Evolutionary conservation across 2,797 vertebrate species (phyloP).

Genomic region (Sibirionetta formosa): DNA sequence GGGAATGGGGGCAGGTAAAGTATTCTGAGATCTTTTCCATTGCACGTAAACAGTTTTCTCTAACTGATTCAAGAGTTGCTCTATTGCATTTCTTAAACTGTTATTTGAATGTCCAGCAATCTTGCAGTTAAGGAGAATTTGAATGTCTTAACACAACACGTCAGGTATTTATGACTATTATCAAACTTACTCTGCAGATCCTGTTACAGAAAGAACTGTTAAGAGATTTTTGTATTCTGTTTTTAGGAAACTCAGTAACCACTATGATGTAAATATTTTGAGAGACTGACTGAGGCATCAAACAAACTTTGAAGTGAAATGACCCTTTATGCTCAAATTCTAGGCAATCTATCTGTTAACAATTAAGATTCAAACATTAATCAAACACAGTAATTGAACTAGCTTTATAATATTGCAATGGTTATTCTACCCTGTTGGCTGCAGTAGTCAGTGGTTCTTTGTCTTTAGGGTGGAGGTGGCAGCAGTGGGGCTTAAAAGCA

Average conservation of each 20-base stretch:
- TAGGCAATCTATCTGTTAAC: background rate
- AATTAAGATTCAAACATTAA: background rate
- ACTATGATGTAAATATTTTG: background rate
- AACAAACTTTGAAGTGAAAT: background rate
- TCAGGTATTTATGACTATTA: background rate
- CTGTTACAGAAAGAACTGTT: background rate
- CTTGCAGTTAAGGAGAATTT: background rate
- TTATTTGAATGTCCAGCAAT: background rate
- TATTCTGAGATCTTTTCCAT: background rate
- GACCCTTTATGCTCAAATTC: background rate
- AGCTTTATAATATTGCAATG: background rate
- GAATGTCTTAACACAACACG: too few relatives aligned
- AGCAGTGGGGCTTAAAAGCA: background rate
- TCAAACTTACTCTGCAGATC: background rate
- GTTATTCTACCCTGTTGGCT: background rate
- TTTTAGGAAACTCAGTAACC: background rate
- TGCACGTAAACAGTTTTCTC: background rate
- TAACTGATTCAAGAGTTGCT: background rate
- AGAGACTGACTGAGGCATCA: background rate
- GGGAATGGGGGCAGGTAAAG: background rate
- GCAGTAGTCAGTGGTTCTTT: background rate
- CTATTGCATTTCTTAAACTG: background rate
- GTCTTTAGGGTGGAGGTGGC: background rate
- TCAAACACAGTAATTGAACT: background rate
- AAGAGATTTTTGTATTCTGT: background rate